phyloP scores from a whole-genome alignment of 2,113 vertebrate genomes.

The Vanacampus margaritifer region DNA sequence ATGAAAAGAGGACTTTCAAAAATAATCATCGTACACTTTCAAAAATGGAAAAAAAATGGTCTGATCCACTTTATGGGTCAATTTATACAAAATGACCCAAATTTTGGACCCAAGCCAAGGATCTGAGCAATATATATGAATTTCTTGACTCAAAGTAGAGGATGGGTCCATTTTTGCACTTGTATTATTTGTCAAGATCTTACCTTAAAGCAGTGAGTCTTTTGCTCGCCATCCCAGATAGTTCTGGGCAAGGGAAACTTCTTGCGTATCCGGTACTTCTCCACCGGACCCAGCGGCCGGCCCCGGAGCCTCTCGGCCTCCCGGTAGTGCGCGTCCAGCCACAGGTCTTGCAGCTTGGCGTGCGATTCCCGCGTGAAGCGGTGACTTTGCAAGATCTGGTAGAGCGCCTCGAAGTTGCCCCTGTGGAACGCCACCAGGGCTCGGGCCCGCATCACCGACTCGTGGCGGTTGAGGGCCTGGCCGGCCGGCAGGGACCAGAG shows the following conservation, averaged over 20 bases:
- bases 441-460: conserved; percentile 76
- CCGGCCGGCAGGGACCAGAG: conserved; percentile 76
- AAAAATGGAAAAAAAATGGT: no score
- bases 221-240: conserved; percentile 82
- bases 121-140: no score
- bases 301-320: conserved; percentile 78
- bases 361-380: conserved; percentile 77
- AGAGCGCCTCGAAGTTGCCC: conserved; percentile 76
- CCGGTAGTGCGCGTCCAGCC: conserved; percentile 79
- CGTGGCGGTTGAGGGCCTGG: conserved; percentile 74
- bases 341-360: conserved; percentile 77
- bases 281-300: conserved; percentile 74
- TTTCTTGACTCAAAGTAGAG: no score
- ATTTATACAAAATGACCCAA: no score
- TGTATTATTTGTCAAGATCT: not conserved
- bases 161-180: no score
- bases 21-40: no score
- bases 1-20: no score
- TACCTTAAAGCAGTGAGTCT: conserved; percentile 81
- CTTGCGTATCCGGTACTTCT: conserved; percentile 81
- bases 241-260: conserved; percentile 79
- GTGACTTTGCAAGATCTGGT: conserved; percentile 76
- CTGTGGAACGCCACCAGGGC: conserved; percentile 78
- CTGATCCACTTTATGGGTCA: no score
- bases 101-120: no score